These are phyloP conservation scores for Craniophora ligustri DNA, from an alignment of 2,888 invertebrate species.

Conservation along the genomic window DNA sequence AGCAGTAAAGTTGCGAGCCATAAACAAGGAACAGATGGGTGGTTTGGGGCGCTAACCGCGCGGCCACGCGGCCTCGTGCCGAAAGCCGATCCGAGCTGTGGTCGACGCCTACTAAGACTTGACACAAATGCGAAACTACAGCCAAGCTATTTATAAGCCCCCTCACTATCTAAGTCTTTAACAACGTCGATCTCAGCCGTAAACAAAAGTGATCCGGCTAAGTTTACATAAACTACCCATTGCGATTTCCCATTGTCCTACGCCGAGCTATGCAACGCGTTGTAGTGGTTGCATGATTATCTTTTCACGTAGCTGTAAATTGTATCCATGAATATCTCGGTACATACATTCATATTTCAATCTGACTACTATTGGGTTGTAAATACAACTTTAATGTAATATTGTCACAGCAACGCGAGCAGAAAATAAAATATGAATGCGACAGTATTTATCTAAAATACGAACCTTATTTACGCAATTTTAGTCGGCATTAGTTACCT, in stretches of 20 bases:
- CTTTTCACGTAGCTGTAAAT: neutral
- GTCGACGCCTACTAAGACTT: constrained; percentile 43
- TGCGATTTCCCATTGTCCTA: constrained; percentile 8
- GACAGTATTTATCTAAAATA: too few species aligned
- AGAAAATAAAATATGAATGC: too few species aligned
- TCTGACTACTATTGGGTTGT: too few species aligned
- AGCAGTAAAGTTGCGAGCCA: constrained; percentile 56
- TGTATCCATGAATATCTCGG: too few species aligned
- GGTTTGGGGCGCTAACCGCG: constrained; percentile 40
- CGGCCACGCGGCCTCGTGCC: constrained; percentile 25
- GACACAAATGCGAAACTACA: constrained; percentile 52
- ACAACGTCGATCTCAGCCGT: constrained; percentile 43
- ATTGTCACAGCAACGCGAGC: too few species aligned
- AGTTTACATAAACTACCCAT: constrained; percentile 29
- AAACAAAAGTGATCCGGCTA: constrained; percentile 31
- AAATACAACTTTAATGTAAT: too few species aligned
- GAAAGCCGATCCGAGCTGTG: constrained; percentile 44
- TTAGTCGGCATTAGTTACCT: too few species aligned
- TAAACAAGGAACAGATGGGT: constrained; percentile 60
- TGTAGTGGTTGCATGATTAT: constrained; percentile 1
- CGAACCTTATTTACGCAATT: too few species aligned
- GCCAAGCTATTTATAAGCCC: constrained; percentile 46
- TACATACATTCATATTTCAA: too few species aligned
- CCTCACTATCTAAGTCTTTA: constrained; percentile 35
- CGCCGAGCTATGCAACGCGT: neutral